Evolutionary conservation across 92 coral and sea anemone genomes (phyloP).

Genomic region (Paragorgia papillata): DNA sequence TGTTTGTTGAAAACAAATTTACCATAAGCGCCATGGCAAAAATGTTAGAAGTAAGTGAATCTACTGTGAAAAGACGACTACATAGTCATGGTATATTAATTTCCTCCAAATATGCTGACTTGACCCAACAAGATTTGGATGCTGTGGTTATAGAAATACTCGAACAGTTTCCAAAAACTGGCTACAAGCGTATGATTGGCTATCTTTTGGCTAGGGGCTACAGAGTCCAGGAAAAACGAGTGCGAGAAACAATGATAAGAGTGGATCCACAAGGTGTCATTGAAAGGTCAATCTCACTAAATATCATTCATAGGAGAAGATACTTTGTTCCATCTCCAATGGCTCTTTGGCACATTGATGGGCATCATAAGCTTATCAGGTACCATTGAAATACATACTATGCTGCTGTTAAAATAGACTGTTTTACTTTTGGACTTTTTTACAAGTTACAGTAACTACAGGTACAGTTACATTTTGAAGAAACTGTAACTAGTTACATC

Average conservation of each 20-base stretch:
- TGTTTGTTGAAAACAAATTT: conserved; percentile 49
- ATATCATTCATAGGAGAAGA: conserved; percentile 35
- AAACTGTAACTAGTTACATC: no score
- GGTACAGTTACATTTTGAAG: no score
- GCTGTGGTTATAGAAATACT: no score
- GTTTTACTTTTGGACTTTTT: background rate
- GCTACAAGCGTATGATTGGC: conserved; percentile 54
- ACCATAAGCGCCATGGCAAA: conserved; percentile 51
- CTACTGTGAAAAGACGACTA: conserved; percentile 41
- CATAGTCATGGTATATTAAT: conserved; percentile 18
- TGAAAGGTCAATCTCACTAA: conserved; percentile 49
- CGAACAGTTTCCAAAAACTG: conserved; percentile 51
- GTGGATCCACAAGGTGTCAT: no score
- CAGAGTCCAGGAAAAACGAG: no score
- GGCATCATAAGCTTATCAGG: no score
- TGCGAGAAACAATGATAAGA: no score
- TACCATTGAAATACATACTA: background rate
- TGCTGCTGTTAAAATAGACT: background rate
- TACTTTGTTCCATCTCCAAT: conserved; percentile 34
- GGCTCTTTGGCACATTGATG: no score
- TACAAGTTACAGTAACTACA: background rate
- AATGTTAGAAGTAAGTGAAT: conserved; percentile 47
- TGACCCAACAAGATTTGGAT: no score
- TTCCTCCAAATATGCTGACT: conserved; percentile 27
- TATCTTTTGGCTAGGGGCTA: conserved; percentile 44